Percentiles rank a stretch among this genome's conserved stretches.
Conservation (phyloP, 2,888 invertebrate species). For the Oegoconia quadripuncta region DNA sequence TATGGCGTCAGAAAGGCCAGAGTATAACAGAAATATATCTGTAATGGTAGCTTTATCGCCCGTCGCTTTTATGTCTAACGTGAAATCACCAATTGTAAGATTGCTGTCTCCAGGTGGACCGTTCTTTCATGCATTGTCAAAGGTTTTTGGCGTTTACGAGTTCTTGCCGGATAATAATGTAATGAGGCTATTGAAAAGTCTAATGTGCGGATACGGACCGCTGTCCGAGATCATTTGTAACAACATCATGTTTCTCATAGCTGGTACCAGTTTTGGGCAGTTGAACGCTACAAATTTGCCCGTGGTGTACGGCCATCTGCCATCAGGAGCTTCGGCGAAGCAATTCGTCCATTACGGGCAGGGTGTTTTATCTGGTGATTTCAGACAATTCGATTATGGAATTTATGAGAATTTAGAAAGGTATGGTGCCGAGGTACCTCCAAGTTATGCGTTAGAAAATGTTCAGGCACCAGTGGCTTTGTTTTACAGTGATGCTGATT, state of each 20-base stretch:
- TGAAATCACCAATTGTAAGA: conserved; percentile 49
- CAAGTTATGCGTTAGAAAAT: conserved; percentile 43
- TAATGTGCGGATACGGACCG: conserved; percentile 61
- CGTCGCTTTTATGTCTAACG: conserved; percentile 70
- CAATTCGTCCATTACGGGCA: conserved; percentile 78
- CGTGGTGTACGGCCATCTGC: conserved; percentile 72
- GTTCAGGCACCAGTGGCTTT: conserved; percentile 50
- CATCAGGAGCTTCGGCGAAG: conserved; percentile 75
- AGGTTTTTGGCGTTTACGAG: conserved; percentile 77
- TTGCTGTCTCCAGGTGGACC: conserved; percentile 42
- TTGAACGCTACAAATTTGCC: conserved; percentile 79
- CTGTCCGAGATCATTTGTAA: conserved; percentile 76
- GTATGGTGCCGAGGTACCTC: conserved; percentile 46
- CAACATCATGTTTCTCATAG: conserved; percentile 78
- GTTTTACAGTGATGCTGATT: conserved; percentile 77
- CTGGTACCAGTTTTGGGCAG: conserved; percentile 78
- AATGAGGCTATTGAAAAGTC: conserved; percentile 55
- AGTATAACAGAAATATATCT: conserved; percentile 77
- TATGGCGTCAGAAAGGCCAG: conserved; percentile 70
- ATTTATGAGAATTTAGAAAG: conserved; percentile 33
- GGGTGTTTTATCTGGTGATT: conserved; percentile 45
- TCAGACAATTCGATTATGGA: conserved; percentile 53
- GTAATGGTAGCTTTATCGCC: conserved; percentile 79
- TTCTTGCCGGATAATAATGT: conserved; percentile 81
- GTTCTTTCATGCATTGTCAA: conserved; percentile 33